Percentiles rank a stretch among this genome's conserved stretches.
Evolutionary conservation across 2,888 invertebrate genomes (phyloP).

Genomic region (Ophion costatus): DNA sequence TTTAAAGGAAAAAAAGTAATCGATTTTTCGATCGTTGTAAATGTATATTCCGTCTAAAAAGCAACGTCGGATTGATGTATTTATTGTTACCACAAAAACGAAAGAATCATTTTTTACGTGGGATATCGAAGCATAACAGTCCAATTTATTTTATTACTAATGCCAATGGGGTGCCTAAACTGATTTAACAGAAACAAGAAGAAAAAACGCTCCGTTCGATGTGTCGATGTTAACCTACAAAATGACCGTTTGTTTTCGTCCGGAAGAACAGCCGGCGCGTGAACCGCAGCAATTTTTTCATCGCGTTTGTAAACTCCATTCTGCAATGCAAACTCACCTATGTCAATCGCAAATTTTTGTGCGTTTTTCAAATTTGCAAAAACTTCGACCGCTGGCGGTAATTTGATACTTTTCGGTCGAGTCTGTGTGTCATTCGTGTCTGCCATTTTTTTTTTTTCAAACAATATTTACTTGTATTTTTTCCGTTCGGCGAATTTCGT

Average conservation of each 20-base stretch:
- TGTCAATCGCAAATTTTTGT: constrained; percentile 88
- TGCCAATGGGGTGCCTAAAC: background rate
- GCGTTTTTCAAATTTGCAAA: constrained; percentile 88
- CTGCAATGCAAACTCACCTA: constrained; percentile 84
- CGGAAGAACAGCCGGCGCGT: background rate
- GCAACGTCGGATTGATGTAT: too few species aligned
- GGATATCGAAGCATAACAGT: too few species aligned
- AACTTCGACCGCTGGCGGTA: constrained; percentile 85
- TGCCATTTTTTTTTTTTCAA: constrained; percentile 72
- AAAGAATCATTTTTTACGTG: too few species aligned
- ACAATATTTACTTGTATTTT: background rate
- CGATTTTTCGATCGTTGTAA: too few species aligned
- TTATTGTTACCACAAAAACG: too few species aligned
- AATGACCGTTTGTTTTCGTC: background rate
- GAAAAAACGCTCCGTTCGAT: background rate
- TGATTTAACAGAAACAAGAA: background rate
- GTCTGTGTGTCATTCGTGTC: constrained; percentile 75
- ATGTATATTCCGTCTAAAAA: too few species aligned
- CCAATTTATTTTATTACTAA: background rate
- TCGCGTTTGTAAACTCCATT: background rate
- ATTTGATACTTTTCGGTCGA: constrained; percentile 84
- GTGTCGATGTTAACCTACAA: constrained; percentile 1
- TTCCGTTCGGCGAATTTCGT: background rate
- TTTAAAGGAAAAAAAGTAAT: too few species aligned
- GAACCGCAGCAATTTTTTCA: background rate